Evolutionary conservation across 1,140 invertebrate genomes (phyloP), one percentile per base, ranked within the genome.

Genomic region (Trinorchestia longiramus): DNA sequence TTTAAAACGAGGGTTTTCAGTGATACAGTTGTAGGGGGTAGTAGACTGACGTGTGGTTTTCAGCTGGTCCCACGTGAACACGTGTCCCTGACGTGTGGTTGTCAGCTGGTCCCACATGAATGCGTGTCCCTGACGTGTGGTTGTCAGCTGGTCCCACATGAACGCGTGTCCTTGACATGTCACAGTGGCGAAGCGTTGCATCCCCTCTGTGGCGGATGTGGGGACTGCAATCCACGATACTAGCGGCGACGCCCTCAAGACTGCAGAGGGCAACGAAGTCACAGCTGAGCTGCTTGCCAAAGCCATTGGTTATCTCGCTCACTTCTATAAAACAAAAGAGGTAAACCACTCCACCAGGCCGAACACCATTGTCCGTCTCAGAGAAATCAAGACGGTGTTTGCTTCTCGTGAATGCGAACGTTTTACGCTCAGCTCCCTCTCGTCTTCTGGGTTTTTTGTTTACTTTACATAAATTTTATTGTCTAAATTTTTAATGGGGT

Each of bases 111-210:
- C 47, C 47, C 6, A n/a, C n/a, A n/a, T n/a, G n/a, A n/a, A n/a
- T n/a, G n/a, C n/a, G 47, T 53, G 47, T 19, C 47, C 47, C 47
- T 53, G 47, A 11, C 15, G 23, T 57, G 47, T 19, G 6, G 6
- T 53, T 53, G 47, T 19, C 47, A 53, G 19, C 19, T 53, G 47
- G 47, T 53, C 47, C 47, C 47, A 53, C 47, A 53, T 53, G 47
- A 19, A 53, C 47, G 6, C 47, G 47, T 53, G 47, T 19, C 47
- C 47, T 19, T 53, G 47, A 11, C 15, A 17, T 57, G 47, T 95
- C 53, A 0, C 87, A 97, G 96, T 97, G 96, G 96, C 96, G n/a
- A 95, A 95, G 87, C 96, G 96, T 53, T 97, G 96, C 90, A 96
- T 97, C 47, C 96, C 96, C 11, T 95, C 43, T n/a, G 95, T 97